Evolutionary conservation across 35 echinoderm and acorn worm genomes (phyloP), one percentile per base, ranked within the genome.

Genomic region (Eucidaris tribuloides): DNA sequence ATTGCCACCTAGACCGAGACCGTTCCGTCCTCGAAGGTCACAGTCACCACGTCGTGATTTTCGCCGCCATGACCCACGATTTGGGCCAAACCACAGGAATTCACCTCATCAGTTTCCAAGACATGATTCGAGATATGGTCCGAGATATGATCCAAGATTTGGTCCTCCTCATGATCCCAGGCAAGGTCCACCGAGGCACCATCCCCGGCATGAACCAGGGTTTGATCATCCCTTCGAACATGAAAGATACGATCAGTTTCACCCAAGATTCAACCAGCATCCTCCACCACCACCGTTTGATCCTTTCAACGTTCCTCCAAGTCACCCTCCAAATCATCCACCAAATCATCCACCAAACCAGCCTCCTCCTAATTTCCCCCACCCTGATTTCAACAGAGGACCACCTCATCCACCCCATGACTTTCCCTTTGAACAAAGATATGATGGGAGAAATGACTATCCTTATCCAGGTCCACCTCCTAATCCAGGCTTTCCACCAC

Each of bases 321-420:
- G 36, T 17, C 24, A 18, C 52, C 68, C 48, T 11, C 78, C 46
- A 25, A 38, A 38, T 18, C 64, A 30, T 70, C 80, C 80, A 54
- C 64, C 64, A 7, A 27, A 38, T 3, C 13, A 1, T 50, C 22
- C 57, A 60, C 57, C 7, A 23, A 29, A 3, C 17, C n/a, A 25
- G 6, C 57, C n/a, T 34, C 77, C 32, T 29, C 55, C 70, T 20
- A 62, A 88, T 56, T 62, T 58, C 19, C 85, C 76, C 20, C 32
- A 60, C 56, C 68, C 83, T 48, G 43, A 88, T n/a, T 77, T 25
- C 62, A 36, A 61, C 82, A 30, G 33, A 2, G 61, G 85, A 39
- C 85, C 76, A 65, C 58, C 59, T 39, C 58, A 56, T 41, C 46
- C 54, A 82, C 30, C 39, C 2, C 18, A 18, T 25, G 44, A 79